Conservation (phyloP, 2,113 vertebrate species). For the Ceyx cyanopectus region DNA sequence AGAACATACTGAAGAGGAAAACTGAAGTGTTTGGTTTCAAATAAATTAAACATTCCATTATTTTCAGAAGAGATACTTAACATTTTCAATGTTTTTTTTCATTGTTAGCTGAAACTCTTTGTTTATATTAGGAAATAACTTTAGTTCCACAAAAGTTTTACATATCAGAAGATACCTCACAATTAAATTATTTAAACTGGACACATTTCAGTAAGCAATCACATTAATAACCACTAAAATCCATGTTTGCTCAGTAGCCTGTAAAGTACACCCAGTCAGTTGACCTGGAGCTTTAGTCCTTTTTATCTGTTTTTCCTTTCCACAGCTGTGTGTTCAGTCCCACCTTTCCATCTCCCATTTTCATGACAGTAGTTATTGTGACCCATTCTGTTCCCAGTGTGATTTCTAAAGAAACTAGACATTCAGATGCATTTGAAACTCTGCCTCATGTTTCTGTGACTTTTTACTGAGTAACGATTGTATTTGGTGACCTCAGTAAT, state of each 20-base stretch:
- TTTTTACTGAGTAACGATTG: neutral
- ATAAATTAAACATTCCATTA: neutral
- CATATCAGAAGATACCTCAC: neutral
- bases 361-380: too few species aligned
- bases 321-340: neutral
- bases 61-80: neutral
- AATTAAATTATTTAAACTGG: neutral
- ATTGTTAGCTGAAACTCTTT: neutral
- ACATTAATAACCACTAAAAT: neutral
- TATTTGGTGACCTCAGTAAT: neutral
- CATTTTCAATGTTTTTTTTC: neutral
- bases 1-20: neutral
- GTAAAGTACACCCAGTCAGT: neutral
- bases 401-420: too few species aligned
- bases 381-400: too few species aligned
- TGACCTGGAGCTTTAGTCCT: neutral
- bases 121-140: neutral
- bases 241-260: neutral
- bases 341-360: neutral
- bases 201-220: neutral
- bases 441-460: neutral
- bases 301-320: neutral
- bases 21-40: neutral
- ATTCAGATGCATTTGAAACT: neutral
- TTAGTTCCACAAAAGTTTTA: neutral